Evolutionary conservation across 1,140 invertebrate genomes (phyloP).

Genomic region (Hyphantria cunea): DNA sequence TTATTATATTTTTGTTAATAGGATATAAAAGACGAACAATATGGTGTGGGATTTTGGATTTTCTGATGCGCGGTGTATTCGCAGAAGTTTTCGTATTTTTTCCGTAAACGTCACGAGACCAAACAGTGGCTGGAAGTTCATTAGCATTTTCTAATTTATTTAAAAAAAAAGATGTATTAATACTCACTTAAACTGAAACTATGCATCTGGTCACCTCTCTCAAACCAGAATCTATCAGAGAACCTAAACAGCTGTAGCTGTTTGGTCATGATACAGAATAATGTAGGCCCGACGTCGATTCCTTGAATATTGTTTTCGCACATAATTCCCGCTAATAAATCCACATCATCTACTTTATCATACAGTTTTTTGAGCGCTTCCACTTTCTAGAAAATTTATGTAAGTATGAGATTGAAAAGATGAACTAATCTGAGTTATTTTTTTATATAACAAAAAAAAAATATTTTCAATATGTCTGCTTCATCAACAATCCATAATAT

Average conservation of each 20-base stretch:
- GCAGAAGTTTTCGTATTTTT: too few relatives aligned
- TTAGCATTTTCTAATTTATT: too few relatives aligned
- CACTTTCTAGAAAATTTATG: constrained; percentile 57
- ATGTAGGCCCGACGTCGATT: constrained; percentile 90
- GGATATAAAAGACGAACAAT: too few relatives aligned
- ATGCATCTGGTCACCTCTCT: constrained; percentile 79
- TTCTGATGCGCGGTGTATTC: too few relatives aligned
- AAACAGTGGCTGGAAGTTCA: too few relatives aligned
- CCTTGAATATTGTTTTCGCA: constrained; percentile 85
- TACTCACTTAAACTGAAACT: constrained; percentile 76
- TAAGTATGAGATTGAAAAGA: not conserved
- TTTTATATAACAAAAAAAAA: too few relatives aligned
- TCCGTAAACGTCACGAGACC: too few relatives aligned
- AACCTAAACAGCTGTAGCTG: constrained; percentile 78
- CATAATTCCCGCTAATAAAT: constrained; percentile 90
- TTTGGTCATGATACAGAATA: constrained; percentile 88
- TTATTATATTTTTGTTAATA: too few relatives aligned
- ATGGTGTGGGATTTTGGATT: too few relatives aligned
- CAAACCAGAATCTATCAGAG: constrained; percentile 82
- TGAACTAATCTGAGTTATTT: too few relatives aligned
- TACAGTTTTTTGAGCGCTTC: constrained; percentile 81
- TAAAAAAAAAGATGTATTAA: constrained; percentile 23
- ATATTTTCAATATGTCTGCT: too few relatives aligned
- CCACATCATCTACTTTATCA: constrained; percentile 88
- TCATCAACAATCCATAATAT: too few relatives aligned